Evolutionary conservation across 2,888 invertebrate species (phyloP).

Genomic region (Yponomeuta plumbellus): DNA sequence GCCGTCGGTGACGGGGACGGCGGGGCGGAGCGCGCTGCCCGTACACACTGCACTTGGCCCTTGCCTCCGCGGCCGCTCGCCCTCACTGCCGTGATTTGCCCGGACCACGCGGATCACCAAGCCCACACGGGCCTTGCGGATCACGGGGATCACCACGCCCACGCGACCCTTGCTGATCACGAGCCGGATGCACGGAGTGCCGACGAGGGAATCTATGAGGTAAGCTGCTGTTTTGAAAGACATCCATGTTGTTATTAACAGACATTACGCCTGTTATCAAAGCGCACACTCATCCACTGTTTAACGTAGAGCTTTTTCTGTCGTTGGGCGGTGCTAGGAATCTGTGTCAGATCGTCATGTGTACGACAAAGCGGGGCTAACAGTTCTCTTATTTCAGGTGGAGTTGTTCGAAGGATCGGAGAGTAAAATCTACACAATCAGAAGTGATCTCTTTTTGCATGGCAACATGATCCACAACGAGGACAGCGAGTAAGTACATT

Average conservation of each 20-base stretch:
- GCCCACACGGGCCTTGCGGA: slow-evolving; percentile 15
- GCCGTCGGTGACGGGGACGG: neutral
- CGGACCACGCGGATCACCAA: slow-evolving; percentile 22
- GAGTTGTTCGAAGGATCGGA: slow-evolving; percentile 54
- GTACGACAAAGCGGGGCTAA: neutral
- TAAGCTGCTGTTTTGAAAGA: too few species aligned
- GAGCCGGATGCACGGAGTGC: neutral
- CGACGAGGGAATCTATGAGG: neutral
- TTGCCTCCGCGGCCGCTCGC: slow-evolving; percentile 29
- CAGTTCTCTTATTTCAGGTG: slow-evolving; percentile 34
- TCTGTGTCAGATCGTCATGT: neutral
- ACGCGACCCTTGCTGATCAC: slow-evolving; percentile 20
- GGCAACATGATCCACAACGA: slow-evolving; percentile 60
- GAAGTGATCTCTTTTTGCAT: slow-evolving; percentile 66
- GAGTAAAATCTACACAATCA: slow-evolving; percentile 56
- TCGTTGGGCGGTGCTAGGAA: neutral
- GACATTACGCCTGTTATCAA: too few species aligned
- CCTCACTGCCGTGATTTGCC: slow-evolving; percentile 7
- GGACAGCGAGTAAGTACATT: slow-evolving; percentile 60
- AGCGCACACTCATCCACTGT: too few species aligned
- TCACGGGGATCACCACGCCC: slow-evolving; percentile 19
- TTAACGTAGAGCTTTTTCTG: too few species aligned
- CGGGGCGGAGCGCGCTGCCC: slow-evolving; percentile 41
- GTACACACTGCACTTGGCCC: slow-evolving; percentile 72
- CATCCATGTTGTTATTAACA: too few species aligned